Evolutionary conservation across 2,888 invertebrate species (phyloP).

Genomic region (Fragum fragum): DNA sequence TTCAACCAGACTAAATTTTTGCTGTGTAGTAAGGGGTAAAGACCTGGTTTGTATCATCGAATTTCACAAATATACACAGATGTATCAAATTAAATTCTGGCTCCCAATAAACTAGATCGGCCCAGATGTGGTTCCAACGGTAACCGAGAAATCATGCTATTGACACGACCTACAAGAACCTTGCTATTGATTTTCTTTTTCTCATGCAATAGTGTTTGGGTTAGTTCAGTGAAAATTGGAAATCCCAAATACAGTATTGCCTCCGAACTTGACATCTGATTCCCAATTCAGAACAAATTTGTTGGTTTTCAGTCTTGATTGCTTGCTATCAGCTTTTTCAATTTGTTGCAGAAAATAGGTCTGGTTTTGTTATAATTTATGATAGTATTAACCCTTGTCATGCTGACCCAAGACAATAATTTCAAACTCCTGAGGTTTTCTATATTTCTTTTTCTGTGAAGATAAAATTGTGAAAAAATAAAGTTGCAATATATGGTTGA

Average conservation of each 20-base stretch:
- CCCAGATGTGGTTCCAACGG: neutral
- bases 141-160: constrained; percentile 1
- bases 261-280: constrained; percentile 18
- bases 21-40: no score
- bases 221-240: constrained; percentile 14
- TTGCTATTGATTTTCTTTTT: constrained; percentile 2
- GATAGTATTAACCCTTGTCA: no score
- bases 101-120: neutral
- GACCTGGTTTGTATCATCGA: neutral
- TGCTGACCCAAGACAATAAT: no score
- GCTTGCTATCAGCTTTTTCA: neutral
- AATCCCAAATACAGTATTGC: neutral
- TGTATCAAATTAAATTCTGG: constrained; percentile 6
- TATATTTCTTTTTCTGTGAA: no score
- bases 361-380: no score
- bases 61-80: neutral
- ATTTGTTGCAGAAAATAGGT: neutral
- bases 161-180: neutral
- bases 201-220: constrained; percentile 12
- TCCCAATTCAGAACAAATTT: constrained; percentile 10
- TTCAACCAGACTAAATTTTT: no score
- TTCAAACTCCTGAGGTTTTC: no score
- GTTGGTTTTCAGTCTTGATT: neutral
- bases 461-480: no score
- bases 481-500: no score